A percentile compares a stretch with the other conserved stretches of the same genome.
Evolutionary conservation across 2,113 vertebrate genomes (phyloP).

Genomic region (Gymnorhina tibicen): DNA sequence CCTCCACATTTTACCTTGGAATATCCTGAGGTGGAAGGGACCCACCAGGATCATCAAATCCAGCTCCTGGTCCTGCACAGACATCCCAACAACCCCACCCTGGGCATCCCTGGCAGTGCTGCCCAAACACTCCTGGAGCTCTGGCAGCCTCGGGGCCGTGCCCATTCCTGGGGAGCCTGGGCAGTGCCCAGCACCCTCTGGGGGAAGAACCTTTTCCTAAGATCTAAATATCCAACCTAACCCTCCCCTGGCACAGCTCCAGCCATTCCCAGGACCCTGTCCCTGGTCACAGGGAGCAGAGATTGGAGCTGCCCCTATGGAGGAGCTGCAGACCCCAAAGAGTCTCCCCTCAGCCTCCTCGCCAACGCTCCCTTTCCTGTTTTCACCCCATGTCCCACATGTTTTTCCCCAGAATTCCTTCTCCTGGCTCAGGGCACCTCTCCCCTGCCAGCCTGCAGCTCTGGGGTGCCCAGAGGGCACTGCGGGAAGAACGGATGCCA

Average conservation of each 20-base stretch:
- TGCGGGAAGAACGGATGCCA: accelerated
- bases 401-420: background rate
- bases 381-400: accelerated
- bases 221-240: background rate
- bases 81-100: background rate
- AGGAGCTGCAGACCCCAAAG: background rate
- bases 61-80: background rate
- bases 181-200: background rate
- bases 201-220: background rate
- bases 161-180: background rate
- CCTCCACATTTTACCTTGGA: background rate
- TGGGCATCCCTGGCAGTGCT: background rate
- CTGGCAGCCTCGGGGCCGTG: background rate
- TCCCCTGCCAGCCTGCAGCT: background rate
- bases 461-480: accelerated
- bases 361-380: accelerated
- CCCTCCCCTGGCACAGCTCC: background rate
- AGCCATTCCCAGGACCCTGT: background rate
- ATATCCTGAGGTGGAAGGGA: background rate
- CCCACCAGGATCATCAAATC: background rate
- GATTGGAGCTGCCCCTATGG: background rate
- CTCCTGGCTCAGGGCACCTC: background rate
- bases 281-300: background rate
- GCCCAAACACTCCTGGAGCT: background rate
- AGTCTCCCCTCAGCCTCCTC: background rate